These are phyloP conservation scores for Todiramphus chloris DNA, from an alignment of 2,113 vertebrate species.

Conservation along the genomic window DNA sequence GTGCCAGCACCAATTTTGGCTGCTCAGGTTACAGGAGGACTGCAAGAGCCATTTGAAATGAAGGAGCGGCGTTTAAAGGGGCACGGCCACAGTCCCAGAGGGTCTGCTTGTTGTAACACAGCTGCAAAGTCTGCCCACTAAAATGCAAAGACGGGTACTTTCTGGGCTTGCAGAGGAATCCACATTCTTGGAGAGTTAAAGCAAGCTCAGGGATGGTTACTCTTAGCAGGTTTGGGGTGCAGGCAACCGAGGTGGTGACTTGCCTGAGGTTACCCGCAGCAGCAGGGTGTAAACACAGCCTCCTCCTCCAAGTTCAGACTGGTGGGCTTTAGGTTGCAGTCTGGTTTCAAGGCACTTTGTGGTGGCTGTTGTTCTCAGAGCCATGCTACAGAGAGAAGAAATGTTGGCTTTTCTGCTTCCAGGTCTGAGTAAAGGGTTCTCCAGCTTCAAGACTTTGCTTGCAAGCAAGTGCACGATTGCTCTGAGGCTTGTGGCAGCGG, in stretches of 20 bases:
- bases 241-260: background rate
- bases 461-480: background rate
- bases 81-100: fast-evolving
- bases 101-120: background rate
- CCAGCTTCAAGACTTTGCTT: background rate
- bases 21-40: slow-evolving; percentile 25
- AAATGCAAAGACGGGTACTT: background rate
- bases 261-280: background rate
- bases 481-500: background rate
- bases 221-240: background rate
- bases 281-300: background rate
- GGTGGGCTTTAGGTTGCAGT: background rate
- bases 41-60: background rate
- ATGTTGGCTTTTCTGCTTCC: background rate
- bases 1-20: background rate
- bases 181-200: background rate
- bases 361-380: background rate
- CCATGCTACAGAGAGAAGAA: background rate
- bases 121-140: background rate
- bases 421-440: background rate
- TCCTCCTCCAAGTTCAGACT: background rate
- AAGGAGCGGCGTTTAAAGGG: background rate
- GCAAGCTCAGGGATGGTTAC: background rate
- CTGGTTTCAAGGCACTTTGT: background rate
- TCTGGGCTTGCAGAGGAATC: background rate